Evolutionary conservation across 2,888 invertebrate genomes (phyloP).

Genomic region (Philaethria dido): DNA sequence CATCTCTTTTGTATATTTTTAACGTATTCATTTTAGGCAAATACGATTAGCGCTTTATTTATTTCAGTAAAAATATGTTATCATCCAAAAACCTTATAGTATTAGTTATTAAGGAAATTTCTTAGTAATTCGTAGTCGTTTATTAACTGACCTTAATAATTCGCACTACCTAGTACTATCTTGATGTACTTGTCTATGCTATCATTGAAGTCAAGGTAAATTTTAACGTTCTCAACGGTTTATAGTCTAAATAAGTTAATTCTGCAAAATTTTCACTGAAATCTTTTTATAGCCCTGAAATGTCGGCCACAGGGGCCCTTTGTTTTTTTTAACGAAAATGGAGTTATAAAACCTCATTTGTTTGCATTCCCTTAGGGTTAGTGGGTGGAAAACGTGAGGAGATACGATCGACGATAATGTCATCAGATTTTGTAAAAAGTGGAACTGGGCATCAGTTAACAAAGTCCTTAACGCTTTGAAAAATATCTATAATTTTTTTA

Average conservation of each 20-base stretch:
- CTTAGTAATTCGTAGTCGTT: neutral
- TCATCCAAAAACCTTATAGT: neutral
- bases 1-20: no score
- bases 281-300: neutral
- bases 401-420: neutral
- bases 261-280: no score
- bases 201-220: neutral
- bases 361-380: constrained; percentile 2
- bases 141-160: neutral
- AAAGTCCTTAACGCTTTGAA: neutral
- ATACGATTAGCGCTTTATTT: no score
- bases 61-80: no score
- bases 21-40: no score
- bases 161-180: neutral
- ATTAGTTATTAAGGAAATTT: neutral
- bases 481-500: neutral
- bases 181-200: neutral
- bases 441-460: neutral
- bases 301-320: neutral
- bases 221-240: neutral
- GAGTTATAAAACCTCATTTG: neutral
- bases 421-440: constrained; percentile 1
- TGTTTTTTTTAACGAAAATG: neutral
- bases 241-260: no score
- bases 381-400: neutral